Evolutionary conservation across 2,113 vertebrate genomes (phyloP), one percentile per base, ranked within the genome.

Genomic region (Corvus cornix): DNA sequence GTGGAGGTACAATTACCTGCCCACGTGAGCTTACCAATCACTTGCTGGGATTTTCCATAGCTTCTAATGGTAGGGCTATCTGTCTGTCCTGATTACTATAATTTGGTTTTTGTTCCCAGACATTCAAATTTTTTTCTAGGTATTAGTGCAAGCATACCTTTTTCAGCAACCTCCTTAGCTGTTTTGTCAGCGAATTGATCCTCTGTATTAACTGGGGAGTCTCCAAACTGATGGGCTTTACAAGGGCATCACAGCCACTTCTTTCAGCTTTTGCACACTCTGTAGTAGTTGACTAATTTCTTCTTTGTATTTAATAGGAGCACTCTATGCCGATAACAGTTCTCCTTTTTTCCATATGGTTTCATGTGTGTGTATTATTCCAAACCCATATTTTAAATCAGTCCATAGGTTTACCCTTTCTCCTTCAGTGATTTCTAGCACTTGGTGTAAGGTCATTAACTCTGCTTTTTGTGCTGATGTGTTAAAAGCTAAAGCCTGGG

Each of bases 181-280:
- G 18, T 52, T 77, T 15, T 60, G 62, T 43, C 7, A 18, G 21
- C 2, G 6, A 43, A 26, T 43, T 35, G 24, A 76, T 26, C 11
- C 26, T 3, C 13, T 76, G 26, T 31, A 21, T 35, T 58, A 51
- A 30, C 7, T 35, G 11, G 23, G 10, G 30, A 31, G 4, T 58
- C 52, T 67, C 26, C 63, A 67, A 16, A 59, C 19, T 9, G 35
- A 58, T 35, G 35, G 41, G 11, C 7, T 35, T 51, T 43, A 17
- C 16, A 20, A 31, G 16, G 20, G 35, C 6, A 4, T 35, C 70
- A 26, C 0, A 0, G 44, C 13, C 52, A 67, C 44, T 76, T 43
- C 35, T 67, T 43, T 11, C 2, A 4, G 43, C 24, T 58, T 51
- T 35, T 86, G 35, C 44, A 59, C 37, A 35, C 44, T 75, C 24